Conservation (phyloP, 2,797 vertebrate genomes). For the Sphaeramia orbicularis region DNA sequence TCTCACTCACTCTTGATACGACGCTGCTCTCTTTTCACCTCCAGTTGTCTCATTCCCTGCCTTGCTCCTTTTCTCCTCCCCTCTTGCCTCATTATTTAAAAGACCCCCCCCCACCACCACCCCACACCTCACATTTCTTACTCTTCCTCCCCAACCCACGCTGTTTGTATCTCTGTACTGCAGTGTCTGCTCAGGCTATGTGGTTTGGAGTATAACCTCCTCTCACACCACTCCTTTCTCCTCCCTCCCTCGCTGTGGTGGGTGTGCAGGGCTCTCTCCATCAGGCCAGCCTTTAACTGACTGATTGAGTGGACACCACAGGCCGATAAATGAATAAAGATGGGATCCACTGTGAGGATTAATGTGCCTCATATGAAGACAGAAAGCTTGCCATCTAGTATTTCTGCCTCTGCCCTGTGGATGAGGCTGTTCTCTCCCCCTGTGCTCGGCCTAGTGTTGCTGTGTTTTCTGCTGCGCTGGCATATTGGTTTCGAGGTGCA, state of each 20-base stretch:
- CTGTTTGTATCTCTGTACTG: constrained; percentile 74
- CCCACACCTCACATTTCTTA: constrained; percentile 52
- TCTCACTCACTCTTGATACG: constrained; percentile 69
- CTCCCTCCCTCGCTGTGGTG: constrained; percentile 66
- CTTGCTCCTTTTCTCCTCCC: not conserved
- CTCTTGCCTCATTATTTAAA: constrained; percentile 66
- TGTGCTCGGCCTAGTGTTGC: constrained; percentile 9
- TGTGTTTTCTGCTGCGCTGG: constrained; percentile 42
- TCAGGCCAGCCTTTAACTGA: constrained; percentile 77
- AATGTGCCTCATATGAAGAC: constrained; percentile 74
- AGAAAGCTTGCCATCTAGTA: constrained; percentile 49
- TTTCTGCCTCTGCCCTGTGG: constrained; percentile 47
- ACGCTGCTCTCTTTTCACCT: constrained; percentile 78
- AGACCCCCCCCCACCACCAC: constrained; percentile 28
- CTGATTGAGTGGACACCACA: constrained; percentile 83
- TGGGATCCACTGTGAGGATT: constrained; percentile 73
- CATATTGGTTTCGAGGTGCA: constrained; percentile 32
- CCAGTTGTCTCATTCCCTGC: constrained; percentile 46
- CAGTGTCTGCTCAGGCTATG: constrained; percentile 73
- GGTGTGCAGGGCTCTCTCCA: constrained; percentile 63
- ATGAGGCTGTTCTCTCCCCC: constrained; percentile 29
- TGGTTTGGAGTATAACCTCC: constrained; percentile 48
- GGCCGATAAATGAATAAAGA: constrained; percentile 81
- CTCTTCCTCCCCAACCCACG: constrained; percentile 62
- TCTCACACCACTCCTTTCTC: constrained; percentile 11